A percentile compares a stretch with the other conserved stretches of the same genome.
Conservation (phyloP, 2,888 invertebrate species). For the Caprella mutica region DNA sequence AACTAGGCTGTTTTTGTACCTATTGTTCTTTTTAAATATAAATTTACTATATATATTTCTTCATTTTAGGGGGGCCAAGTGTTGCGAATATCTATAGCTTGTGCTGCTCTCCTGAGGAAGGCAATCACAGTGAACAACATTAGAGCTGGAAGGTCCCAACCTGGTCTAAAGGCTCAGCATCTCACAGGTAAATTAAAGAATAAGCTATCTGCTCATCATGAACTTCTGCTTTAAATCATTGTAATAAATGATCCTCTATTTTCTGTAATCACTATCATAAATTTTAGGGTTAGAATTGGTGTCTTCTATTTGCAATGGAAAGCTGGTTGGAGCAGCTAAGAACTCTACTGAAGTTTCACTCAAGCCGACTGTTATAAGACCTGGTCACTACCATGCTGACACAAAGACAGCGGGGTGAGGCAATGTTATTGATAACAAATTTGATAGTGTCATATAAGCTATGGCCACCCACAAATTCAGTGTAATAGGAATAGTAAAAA, state of each 20-base stretch:
- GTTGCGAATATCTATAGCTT: constrained; percentile 62
- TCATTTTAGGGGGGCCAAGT: constrained; percentile 74
- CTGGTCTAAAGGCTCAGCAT: constrained; percentile 72
- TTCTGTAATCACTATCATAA: constrained; percentile 2
- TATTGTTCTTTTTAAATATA: not conserved
- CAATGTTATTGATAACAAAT: not conserved
- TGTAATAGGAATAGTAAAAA: not conserved
- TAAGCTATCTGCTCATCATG: too few relatives aligned
- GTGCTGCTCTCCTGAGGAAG: constrained; percentile 61
- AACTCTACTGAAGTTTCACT: constrained; percentile 69
- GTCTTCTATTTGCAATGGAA: constrained; percentile 59
- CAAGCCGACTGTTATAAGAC: constrained; percentile 48
- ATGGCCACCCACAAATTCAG: not conserved
- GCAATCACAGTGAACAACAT: constrained; percentile 67
- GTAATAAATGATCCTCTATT: constrained; percentile 35
- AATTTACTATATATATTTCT: not conserved
- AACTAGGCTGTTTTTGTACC: too few relatives aligned
- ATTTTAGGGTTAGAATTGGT: constrained; percentile 59
- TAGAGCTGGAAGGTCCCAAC: constrained; percentile 64
- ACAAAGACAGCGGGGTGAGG: constrained; percentile 69
- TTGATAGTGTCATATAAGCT: not conserved
- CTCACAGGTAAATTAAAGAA: constrained; percentile 55
- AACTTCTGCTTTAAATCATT: too few relatives aligned
- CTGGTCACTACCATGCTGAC: constrained; percentile 57
- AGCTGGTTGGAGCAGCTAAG: constrained; percentile 55